Evolutionary conservation across 2,797 vertebrate genomes (phyloP), one percentile per base, ranked within the genome.

Genomic region (Megalops cyprinoides): DNA sequence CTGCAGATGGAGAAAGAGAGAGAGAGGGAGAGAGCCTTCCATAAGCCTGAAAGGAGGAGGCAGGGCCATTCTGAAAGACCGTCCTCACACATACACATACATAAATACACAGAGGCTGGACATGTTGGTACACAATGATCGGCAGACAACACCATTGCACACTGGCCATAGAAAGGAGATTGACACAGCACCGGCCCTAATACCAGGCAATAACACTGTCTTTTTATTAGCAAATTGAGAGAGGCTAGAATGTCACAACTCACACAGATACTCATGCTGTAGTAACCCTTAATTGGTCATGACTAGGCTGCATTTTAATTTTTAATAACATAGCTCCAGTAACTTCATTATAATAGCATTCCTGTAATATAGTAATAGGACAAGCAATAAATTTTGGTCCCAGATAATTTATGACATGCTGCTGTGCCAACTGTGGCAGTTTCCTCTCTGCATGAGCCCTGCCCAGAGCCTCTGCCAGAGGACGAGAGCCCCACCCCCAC

Each of bases 381-480:
- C 25, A 49, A 15, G 12, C 7, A 31, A 15, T 46, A 20, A 4
- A 37, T 34, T n/a, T 15, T 18, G 74, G 12, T 39, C 34, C 34
- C 14, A 37, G 51, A 55, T 74, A 39, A 44, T 37, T 25, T 28
- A 20, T 55, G 76, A 86, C 85, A 73, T 88, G 87, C 86, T 83
- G 80, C 86, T 87, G 87, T 89, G 83, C 81, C 88, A 89, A 87
- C 89, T 87, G 77, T 76, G 81, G 84, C 92, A 91, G 89, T 81
- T 84, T 88, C 89, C 87, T 82, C 80, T 85, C 82, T 82, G 83
- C 55, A 39, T 77, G 84, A 85, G 83, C 86, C 83, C 60, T 51
- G 81, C 76, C 85, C 67, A 86, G n/a, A 81, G 78, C 80, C 79
- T 87, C 81, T 78, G 84, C 87, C 81, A 86, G 83, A 76, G 85